phyloP scores from a whole-genome alignment of 37 sponge, comb jelly and placozoan species.

The Hormiphora californensis region DNA sequence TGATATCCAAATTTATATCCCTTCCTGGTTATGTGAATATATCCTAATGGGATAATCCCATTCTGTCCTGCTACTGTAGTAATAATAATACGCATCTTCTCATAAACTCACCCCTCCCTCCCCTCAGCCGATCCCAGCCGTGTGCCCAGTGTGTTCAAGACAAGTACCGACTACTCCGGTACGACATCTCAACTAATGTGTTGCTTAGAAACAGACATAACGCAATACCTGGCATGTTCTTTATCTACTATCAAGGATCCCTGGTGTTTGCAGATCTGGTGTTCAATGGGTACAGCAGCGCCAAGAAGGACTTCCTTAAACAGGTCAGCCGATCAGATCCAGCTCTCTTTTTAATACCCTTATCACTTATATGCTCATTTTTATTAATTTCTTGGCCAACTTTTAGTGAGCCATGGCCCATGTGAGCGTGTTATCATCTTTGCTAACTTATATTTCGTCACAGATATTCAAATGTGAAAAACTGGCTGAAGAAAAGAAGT shows the following conservation, averaged over 20 bases:
- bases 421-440: too few relatives aligned
- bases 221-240: conserved; percentile 74
- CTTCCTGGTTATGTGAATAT: too few relatives aligned
- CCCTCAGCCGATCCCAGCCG: conserved; percentile 20
- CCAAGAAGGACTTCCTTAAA: conserved; percentile 82
- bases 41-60: background rate
- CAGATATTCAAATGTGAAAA: conserved; percentile 48
- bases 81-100: too few relatives aligned
- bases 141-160: conserved; percentile 62
- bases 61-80: background rate
- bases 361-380: too few relatives aligned
- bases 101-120: background rate
- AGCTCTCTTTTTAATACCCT: too few relatives aligned
- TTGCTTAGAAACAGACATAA: conserved; percentile 74
- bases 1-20: too few relatives aligned
- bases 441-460: too few relatives aligned
- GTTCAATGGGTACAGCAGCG: conserved; percentile 90
- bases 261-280: conserved; percentile 75
- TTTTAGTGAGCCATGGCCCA: too few relatives aligned
- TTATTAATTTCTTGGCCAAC: too few relatives aligned
- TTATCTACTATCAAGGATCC: conserved; percentile 72
- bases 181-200: conserved; percentile 69
- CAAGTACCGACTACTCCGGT: conserved; percentile 73
- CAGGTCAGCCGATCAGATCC: too few relatives aligned
- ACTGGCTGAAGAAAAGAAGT: conserved; percentile 27